phyloP scores from a whole-genome alignment of 2,888 invertebrate genomes.

The Taphrorychus bicolor region DNA sequence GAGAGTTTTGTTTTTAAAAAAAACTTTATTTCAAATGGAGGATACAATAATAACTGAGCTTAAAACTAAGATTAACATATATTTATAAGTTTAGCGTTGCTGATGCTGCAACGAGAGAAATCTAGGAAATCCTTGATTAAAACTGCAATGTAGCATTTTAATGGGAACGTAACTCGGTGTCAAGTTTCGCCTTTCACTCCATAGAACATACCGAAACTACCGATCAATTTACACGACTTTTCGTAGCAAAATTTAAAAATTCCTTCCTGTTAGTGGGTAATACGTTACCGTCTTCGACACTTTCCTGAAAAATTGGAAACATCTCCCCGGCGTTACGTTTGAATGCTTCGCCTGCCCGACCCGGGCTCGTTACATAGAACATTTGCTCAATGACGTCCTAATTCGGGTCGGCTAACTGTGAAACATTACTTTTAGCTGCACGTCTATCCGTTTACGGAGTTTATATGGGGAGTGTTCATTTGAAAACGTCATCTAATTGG shows the following conservation, averaged over 20 bases:
- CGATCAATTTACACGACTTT: neutral
- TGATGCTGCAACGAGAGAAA: too few relatives aligned
- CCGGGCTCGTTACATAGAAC: constrained; percentile 9
- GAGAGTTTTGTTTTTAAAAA: too few relatives aligned
- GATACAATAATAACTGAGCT: too few relatives aligned
- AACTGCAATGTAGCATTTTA: too few relatives aligned
- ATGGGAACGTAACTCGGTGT: too few relatives aligned
- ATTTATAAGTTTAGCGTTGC: too few relatives aligned
- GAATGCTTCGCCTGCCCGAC: neutral
- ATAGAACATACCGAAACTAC: neutral
- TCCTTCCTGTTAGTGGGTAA: neutral
- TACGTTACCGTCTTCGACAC: constrained; percentile 1
- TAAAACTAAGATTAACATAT: too few relatives aligned
- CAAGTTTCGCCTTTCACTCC: neutral
- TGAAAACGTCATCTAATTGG: too few relatives aligned
- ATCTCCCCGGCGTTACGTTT: neutral
- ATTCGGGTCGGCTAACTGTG: constrained; percentile 4
- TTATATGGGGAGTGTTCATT: too few relatives aligned
- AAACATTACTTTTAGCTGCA: constrained; percentile 5
- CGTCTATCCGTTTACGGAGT: neutral
- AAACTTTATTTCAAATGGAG: too few relatives aligned
- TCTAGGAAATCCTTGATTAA: too few relatives aligned
- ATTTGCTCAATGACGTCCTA: constrained; percentile 8
- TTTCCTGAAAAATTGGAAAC: constrained; percentile 8
- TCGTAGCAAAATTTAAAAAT: neutral